Evolutionary conservation across 2,113 vertebrate species (phyloP).

Genomic region (Oryzias woworae): DNA sequence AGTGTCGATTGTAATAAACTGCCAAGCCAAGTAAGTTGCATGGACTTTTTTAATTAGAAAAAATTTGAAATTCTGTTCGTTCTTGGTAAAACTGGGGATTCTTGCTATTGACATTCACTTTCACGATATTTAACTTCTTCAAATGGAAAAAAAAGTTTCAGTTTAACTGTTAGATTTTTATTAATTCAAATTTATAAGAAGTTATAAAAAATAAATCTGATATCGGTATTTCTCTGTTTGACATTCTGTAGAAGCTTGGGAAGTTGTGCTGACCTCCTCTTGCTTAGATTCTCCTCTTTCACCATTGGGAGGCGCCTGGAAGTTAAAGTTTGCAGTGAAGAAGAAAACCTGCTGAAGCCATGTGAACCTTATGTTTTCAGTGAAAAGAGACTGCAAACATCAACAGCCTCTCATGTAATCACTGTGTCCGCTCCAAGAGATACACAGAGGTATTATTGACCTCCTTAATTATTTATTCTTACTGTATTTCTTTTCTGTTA

Average conservation of each 20-base stretch:
- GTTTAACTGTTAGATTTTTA: too few relatives aligned
- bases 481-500: too few relatives aligned
- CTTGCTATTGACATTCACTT: too few relatives aligned
- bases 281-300: slow-evolving; percentile 87
- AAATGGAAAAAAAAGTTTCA: too few relatives aligned
- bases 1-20: slow-evolving; percentile 71
- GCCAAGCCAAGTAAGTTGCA: slow-evolving; percentile 76
- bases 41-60: not conserved
- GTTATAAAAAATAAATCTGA: not conserved
- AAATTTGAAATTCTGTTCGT: too few relatives aligned
- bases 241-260: slow-evolving; percentile 79
- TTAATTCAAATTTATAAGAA: not conserved
- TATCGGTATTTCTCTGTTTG: too few relatives aligned
- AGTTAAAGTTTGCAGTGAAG: slow-evolving; percentile 75
- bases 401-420: slow-evolving; percentile 39
- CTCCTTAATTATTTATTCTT: too few relatives aligned
- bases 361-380: slow-evolving; percentile 46
- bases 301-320: slow-evolving; percentile 84
- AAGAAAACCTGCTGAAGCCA: slow-evolving; percentile 80
- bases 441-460: slow-evolving; percentile 32
- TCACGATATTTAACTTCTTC: too few relatives aligned
- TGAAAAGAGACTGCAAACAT: not conserved
- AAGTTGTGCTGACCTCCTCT: slow-evolving; percentile 84
- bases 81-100: too few relatives aligned
- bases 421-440: slow-evolving; percentile 56